phyloP scores from a whole-genome alignment of 2,113 vertebrate species.

The Barbus barbus region DNA sequence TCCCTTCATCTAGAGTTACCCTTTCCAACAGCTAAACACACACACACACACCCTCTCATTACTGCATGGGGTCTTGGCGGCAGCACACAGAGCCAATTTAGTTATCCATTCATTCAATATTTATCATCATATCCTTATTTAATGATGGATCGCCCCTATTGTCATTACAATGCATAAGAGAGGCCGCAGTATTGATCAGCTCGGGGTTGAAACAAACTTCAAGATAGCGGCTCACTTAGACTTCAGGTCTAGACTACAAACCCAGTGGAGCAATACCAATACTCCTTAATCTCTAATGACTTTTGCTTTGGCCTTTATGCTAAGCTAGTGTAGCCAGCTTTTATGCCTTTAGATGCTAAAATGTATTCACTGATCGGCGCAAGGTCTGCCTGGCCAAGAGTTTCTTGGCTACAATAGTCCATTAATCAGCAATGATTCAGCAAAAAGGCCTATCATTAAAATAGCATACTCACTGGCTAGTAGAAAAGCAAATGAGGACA shows the following conservation, averaged over 20 bases:
- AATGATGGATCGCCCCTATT: conserved; percentile 26
- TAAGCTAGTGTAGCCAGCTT: not conserved
- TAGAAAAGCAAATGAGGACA: not conserved
- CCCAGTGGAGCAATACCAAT: not conserved
- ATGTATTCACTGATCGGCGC: not conserved
- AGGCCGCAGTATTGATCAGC: conserved; percentile 48
- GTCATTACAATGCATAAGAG: conserved; percentile 54
- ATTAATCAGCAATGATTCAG: not conserved
- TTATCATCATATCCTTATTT: conserved; percentile 39
- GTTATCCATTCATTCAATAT: conserved; percentile 50
- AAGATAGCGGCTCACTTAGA: conserved; percentile 50
- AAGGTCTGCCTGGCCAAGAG: not conserved
- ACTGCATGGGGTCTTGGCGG: conserved; percentile 6
- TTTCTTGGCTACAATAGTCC: not conserved
- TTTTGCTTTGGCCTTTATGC: not conserved
- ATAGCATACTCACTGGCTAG: not conserved
- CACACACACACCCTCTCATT: conserved; percentile 19
- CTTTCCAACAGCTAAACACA: conserved; percentile 22
- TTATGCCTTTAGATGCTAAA: not conserved
- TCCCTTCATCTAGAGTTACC: not conserved
- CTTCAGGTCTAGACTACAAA: conserved; percentile 38
- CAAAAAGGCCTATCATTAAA: not conserved
- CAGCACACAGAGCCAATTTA: conserved; percentile 14
- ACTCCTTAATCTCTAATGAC: conserved; percentile 30
- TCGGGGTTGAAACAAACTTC: conserved; percentile 38